These are phyloP conservation scores for Bovichtus variegatus DNA, from an alignment of 2,797 vertebrate genomes.

Conservation along the genomic window DNA sequence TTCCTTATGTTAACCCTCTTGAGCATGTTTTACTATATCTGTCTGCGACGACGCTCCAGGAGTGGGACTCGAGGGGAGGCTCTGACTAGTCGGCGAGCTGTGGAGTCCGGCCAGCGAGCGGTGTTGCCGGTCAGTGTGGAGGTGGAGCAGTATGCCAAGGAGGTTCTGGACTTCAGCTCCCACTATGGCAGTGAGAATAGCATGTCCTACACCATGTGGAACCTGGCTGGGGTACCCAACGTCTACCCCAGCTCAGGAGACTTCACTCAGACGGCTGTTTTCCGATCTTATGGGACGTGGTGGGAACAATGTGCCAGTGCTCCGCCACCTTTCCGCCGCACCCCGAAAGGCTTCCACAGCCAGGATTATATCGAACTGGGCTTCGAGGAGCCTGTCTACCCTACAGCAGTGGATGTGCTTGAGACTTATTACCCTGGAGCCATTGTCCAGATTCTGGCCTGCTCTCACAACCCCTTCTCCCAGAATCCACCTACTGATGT, in stretches of 20 bases:
- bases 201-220: slow-evolving; percentile 99
- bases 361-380: slow-evolving; percentile 96
- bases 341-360: slow-evolving; percentile 90
- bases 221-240: slow-evolving; percentile 94
- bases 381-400: slow-evolving; percentile 97
- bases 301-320: slow-evolving; percentile 94
- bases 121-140: slow-evolving; percentile 92
- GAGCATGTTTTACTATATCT: slow-evolving; percentile 99
- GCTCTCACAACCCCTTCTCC: slow-evolving; percentile 97
- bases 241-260: slow-evolving; percentile 98
- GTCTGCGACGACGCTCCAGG: slow-evolving; percentile 98
- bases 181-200: slow-evolving; percentile 99
- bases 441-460: slow-evolving; percentile 95
- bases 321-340: slow-evolving; percentile 89
- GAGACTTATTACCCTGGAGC: slow-evolving; percentile 98
- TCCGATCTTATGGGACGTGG: slow-evolving; percentile 95
- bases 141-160: slow-evolving; percentile 96
- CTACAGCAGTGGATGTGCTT: slow-evolving; percentile 95
- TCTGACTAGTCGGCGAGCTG: slow-evolving; percentile 92
- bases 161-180: slow-evolving; percentile 98
- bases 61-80: slow-evolving; percentile 93
- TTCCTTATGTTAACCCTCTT: slow-evolving; percentile 98
- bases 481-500: slow-evolving; percentile 92
- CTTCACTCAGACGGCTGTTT: slow-evolving; percentile 98
- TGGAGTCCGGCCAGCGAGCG: slow-evolving; percentile 91